phyloP scores from a whole-genome alignment of 2,888 invertebrate genomes.

The Nomada fabriciana region DNA sequence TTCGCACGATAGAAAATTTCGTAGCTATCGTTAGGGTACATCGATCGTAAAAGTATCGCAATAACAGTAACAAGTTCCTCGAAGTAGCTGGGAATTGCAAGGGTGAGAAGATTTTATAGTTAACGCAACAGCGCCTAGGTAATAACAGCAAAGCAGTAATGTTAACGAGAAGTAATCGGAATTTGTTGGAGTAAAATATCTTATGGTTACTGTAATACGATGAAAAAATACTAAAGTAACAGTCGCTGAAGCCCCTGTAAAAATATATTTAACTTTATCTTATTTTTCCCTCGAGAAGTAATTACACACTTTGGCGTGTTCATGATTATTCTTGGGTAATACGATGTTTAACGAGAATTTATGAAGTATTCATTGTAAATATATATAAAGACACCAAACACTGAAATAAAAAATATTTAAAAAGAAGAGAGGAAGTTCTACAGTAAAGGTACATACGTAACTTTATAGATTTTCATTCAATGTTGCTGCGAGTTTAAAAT shows the following conservation, averaged over 20 bases:
- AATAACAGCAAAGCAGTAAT: conserved; percentile 40
- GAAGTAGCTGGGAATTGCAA: conserved; percentile 49
- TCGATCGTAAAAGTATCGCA: conserved; percentile 58
- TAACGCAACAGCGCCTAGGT: conserved; percentile 33
- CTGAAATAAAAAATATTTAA: too few relatives aligned
- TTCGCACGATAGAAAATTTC: conserved; percentile 24
- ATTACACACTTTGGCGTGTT: too few relatives aligned
- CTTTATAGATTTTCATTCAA: too few relatives aligned
- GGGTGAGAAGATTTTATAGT: conserved; percentile 44
- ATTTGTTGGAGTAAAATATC: conserved; percentile 30
- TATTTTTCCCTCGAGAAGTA: not conserved
- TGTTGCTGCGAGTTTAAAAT: too few relatives aligned
- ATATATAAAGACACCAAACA: too few relatives aligned
- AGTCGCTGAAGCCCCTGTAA: not conserved
- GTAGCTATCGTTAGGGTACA: conserved; percentile 10
- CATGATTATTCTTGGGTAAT: too few relatives aligned
- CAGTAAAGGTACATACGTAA: too few relatives aligned
- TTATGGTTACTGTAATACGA: not conserved
- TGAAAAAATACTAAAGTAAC: not conserved
- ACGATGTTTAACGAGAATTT: too few relatives aligned
- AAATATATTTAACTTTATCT: not conserved
- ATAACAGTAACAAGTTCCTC: conserved; percentile 49
- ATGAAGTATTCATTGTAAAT: too few relatives aligned
- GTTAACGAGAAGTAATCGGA: conserved; percentile 46
- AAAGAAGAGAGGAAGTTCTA: too few relatives aligned